A percentile compares a stretch with the other conserved stretches of the same genome.
These are phyloP conservation scores for Paedocypris sp. DNA, from an alignment of 2,113 vertebrate genomes.

Conservation along the genomic window DNA sequence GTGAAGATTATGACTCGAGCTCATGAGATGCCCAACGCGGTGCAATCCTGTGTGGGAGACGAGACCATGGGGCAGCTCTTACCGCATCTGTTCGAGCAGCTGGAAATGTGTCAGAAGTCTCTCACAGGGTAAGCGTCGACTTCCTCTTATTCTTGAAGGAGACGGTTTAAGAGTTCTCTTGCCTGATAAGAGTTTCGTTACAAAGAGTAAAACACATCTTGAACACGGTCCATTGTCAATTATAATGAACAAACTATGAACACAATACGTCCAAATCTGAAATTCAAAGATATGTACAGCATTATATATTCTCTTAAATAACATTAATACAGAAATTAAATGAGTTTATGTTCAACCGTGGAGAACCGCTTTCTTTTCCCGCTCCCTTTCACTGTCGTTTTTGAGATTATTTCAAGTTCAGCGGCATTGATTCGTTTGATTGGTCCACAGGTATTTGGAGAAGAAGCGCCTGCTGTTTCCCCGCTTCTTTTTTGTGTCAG, in stretches of 20 bases:
- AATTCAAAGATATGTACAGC: too few relatives aligned
- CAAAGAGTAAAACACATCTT: too few relatives aligned
- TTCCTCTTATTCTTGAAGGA: neutral
- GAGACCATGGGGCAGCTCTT: slow-evolving; percentile 89
- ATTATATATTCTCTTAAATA: too few relatives aligned
- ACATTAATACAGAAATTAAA: too few relatives aligned
- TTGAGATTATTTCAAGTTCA: neutral
- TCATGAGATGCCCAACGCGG: slow-evolving; percentile 81
- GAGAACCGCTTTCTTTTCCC: neutral
- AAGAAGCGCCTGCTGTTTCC: slow-evolving; percentile 90
- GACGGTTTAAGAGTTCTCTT: neutral
- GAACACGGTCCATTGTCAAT: too few relatives aligned
- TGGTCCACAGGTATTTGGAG: slow-evolving; percentile 76
- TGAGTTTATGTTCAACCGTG: too few relatives aligned
- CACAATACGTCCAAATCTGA: too few relatives aligned
- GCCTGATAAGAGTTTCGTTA: too few relatives aligned
- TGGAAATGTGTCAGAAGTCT: slow-evolving; percentile 95
- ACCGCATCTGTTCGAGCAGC: slow-evolving; percentile 84
- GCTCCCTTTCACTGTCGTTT: neutral
- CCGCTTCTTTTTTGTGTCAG: slow-evolving; percentile 95
- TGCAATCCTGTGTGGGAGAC: slow-evolving; percentile 88
- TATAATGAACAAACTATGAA: too few relatives aligned
- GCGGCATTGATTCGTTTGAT: neutral
- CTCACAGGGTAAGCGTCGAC: slow-evolving; percentile 80
- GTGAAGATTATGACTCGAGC: slow-evolving; percentile 92